Percentiles rank a stretch among this genome's conserved stretches.
Evolutionary conservation across 2,888 invertebrate genomes (phyloP).

Genomic region (Artemia sp.): DNA sequence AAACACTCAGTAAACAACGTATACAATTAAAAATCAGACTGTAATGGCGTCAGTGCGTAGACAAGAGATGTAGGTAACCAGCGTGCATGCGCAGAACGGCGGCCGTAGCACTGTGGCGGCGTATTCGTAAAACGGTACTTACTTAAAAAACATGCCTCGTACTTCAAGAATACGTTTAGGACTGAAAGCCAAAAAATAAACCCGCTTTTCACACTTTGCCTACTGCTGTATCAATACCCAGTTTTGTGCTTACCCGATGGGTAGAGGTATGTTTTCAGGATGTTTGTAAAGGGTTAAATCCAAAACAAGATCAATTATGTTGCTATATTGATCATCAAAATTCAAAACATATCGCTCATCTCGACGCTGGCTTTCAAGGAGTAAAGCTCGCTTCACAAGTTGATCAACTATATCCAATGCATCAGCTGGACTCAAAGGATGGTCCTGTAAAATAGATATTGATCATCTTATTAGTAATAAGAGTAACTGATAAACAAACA

Average conservation of each 20-base stretch:
- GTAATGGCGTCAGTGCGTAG: too few relatives aligned
- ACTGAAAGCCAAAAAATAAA: slow-evolving; percentile 20
- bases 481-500: too few relatives aligned
- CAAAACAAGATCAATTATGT: slow-evolving; percentile 74
- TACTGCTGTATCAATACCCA: slow-evolving; percentile 24
- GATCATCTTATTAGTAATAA: too few relatives aligned
- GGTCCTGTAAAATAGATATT: slow-evolving; percentile 41
- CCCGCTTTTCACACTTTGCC: too few relatives aligned
- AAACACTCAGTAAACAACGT: too few relatives aligned
- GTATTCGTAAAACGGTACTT: too few relatives aligned
- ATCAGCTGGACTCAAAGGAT: slow-evolving; percentile 60
- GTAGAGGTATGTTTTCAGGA: slow-evolving; percentile 76
- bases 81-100: too few relatives aligned
- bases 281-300: slow-evolving; percentile 77
- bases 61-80: too few relatives aligned
- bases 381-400: slow-evolving; percentile 53
- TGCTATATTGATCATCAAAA: slow-evolving; percentile 33
- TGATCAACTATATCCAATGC: slow-evolving; percentile 71
- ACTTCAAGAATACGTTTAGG: not conserved
- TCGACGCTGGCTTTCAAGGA: slow-evolving; percentile 20
- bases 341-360: slow-evolving; percentile 28
- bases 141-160: too few relatives aligned
- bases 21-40: too few relatives aligned
- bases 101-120: too few relatives aligned
- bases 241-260: slow-evolving; percentile 45